Percentiles rank a stretch among this genome's conserved stretches.
Evolutionary conservation across 2,797 vertebrate genomes (phyloP).

Genomic region (Anabacerthia variegaticeps): DNA sequence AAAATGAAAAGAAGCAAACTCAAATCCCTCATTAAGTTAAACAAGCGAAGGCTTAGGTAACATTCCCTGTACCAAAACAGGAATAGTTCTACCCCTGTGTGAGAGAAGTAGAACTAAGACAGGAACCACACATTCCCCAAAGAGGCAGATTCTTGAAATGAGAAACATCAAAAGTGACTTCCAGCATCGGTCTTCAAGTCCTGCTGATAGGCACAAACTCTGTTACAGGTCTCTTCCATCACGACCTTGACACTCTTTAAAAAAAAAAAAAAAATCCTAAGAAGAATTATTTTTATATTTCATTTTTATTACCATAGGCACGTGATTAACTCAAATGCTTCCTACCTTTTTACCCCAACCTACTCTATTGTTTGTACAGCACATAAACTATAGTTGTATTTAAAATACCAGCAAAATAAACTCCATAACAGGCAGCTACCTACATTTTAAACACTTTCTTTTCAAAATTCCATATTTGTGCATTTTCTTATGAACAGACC

Average conservation of each 20-base stretch:
- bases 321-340: background rate
- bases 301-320: background rate
- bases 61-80: background rate
- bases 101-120: background rate
- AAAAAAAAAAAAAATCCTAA: background rate
- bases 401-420: background rate
- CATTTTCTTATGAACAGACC: background rate
- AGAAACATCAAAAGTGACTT: background rate
- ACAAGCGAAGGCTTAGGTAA: background rate
- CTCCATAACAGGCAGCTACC: background rate
- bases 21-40: background rate
- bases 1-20: background rate
- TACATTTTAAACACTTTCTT: background rate
- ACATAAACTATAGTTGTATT: background rate
- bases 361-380: background rate
- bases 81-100: background rate
- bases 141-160: background rate
- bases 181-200: background rate
- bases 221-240: background rate
- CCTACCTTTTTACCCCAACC: background rate
- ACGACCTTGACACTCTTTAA: background rate
- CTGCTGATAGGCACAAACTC: background rate
- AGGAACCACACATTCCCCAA: background rate
- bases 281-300: background rate
- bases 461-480: background rate